A percentile compares a stretch with the other conserved stretches of the same genome.
phyloP scores from a whole-genome alignment of 2,888 invertebrate genomes.

The Lordiphosa andalusiaca region DNA sequence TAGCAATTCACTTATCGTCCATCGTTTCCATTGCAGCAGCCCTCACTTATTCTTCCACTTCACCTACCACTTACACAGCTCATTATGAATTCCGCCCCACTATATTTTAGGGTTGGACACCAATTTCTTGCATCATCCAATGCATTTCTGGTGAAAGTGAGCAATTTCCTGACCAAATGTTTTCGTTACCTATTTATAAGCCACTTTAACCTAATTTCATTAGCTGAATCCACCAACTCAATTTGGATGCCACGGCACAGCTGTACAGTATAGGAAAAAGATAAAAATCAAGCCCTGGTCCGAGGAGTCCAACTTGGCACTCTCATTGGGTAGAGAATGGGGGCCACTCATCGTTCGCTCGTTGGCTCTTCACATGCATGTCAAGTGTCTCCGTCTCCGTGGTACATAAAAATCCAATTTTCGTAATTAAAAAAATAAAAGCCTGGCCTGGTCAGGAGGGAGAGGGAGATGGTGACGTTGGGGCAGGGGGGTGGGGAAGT shows the following conservation, averaged over 20 bases:
- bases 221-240: slow-evolving; percentile 58
- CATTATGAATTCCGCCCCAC: slow-evolving; percentile 37
- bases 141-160: slow-evolving; percentile 28
- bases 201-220: slow-evolving; percentile 74
- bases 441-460: slow-evolving; percentile 19
- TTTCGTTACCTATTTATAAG: slow-evolving; percentile 56
- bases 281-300: slow-evolving; percentile 21
- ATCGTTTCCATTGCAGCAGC: background rate
- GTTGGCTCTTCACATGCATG: slow-evolving; percentile 55
- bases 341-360: slow-evolving; percentile 35
- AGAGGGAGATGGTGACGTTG: too few relatives aligned
- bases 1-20: background rate
- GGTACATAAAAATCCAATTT: slow-evolving; percentile 74
- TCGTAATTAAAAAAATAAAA: slow-evolving; percentile 71
- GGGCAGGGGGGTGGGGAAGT: background rate
- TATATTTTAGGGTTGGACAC: slow-evolving; percentile 17
- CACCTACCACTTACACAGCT: slow-evolving; percentile 37
- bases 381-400: slow-evolving; percentile 58
- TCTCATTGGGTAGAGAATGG: slow-evolving; percentile 19
- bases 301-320: slow-evolving; percentile 25
- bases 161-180: slow-evolving; percentile 38
- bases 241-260: slow-evolving; percentile 39
- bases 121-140: slow-evolving; percentile 27
- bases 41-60: slow-evolving; percentile 7
- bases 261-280: slow-evolving; percentile 9